phyloP scores from a whole-genome alignment of 2,888 invertebrate genomes.

The Sphaeridia pumilis region DNA sequence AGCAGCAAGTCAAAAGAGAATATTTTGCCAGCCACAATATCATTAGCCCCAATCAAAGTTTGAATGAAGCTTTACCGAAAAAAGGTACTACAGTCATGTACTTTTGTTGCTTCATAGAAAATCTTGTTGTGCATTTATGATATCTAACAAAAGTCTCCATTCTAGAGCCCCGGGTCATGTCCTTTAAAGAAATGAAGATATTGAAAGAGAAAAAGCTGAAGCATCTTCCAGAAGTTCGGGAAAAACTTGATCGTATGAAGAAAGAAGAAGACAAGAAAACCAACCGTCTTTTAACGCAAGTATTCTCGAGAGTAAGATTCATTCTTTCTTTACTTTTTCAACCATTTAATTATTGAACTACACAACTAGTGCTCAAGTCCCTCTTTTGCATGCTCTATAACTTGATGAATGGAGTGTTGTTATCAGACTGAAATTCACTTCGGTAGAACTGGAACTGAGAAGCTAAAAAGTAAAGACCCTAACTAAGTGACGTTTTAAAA shows the following conservation, averaged over 20 bases:
- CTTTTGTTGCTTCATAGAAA: no score
- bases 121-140: no score
- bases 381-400: no score
- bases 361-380: no score
- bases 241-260: conserved; percentile 49
- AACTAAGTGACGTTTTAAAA: no score
- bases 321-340: no score
- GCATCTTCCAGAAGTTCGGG: conserved; percentile 58
- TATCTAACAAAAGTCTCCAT: no score
- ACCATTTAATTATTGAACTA: background rate
- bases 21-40: conserved; percentile 18
- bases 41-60: conserved; percentile 8
- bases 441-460: no score
- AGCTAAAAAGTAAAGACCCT: no score
- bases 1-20: conserved; percentile 43
- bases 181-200: conserved; percentile 50
- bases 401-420: no score
- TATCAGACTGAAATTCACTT: no score
- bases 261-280: conserved; percentile 52
- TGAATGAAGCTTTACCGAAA: conserved; percentile 17
- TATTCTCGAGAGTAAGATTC: conserved; percentile 63
- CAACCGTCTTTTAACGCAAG: conserved; percentile 60
- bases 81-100: no score
- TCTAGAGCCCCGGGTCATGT: conserved; percentile 37
- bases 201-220: conserved; percentile 53